phyloP scores from a whole-genome alignment of 2,888 invertebrate species.

The Mystacides longicornis region DNA sequence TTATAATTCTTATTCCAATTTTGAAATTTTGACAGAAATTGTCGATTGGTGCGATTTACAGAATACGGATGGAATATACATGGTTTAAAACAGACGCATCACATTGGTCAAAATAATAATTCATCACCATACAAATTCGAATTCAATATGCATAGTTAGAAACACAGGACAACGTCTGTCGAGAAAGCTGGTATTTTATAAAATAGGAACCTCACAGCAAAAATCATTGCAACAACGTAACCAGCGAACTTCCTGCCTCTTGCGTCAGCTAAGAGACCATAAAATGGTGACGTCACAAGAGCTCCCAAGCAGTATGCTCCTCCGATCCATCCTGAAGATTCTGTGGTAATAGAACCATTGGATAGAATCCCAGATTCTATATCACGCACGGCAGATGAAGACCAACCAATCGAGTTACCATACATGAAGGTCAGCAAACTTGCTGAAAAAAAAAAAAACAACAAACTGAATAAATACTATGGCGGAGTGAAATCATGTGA shows the following conservation, averaged over 20 bases:
- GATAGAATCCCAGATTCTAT: constrained; percentile 11
- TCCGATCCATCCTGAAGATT: constrained; percentile 20
- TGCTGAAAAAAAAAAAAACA: constrained; percentile 15
- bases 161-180: background rate
- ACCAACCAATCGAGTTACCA: constrained; percentile 20
- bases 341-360: constrained; percentile 3
- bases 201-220: constrained; percentile 35
- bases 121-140: too few species aligned
- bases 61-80: too few species aligned
- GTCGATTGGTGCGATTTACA: too few species aligned
- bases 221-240: constrained; percentile 37
- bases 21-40: too few species aligned
- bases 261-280: constrained; percentile 42
- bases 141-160: too few species aligned
- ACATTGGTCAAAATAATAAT: too few species aligned
- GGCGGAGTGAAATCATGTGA: too few species aligned
- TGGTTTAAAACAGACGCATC: too few species aligned
- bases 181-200: background rate
- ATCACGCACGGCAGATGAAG: constrained; percentile 17
- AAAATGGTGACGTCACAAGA: constrained; percentile 41
- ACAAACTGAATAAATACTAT: too few species aligned
- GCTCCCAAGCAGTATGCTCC: constrained; percentile 38
- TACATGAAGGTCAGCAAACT: constrained; percentile 18
- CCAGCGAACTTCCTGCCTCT: constrained; percentile 44
- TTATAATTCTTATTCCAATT: too few species aligned